Evolutionary conservation across 2,113 vertebrate genomes (phyloP), one percentile per base, ranked within the genome.

Genomic region (Glareola pratincola): DNA sequence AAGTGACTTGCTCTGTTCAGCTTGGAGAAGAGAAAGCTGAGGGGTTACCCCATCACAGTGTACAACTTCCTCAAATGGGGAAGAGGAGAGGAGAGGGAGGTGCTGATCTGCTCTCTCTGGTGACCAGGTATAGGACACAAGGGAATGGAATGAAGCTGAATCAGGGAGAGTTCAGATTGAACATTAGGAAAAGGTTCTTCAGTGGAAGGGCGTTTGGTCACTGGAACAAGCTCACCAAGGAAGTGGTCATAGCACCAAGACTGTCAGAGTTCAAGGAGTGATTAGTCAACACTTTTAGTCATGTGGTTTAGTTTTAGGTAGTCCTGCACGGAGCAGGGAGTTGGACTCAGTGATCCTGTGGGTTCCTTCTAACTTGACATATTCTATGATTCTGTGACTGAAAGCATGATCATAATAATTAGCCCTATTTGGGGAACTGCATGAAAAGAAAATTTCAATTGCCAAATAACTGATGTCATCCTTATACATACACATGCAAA

Each of bases 71-170:
- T 56, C 30, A 39, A n/a, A n/a, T n/a, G n/a, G n/a, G n/a, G n/a
- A n/a, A n/a, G n/a, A n/a, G n/a, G n/a, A n/a, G n/a, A 39, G 39
- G 19, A 37, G 19, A 4, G 5, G 5, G 10, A 83, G 15, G 2
- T 60, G 37, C 14, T 59, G 16, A 43, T 56, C n/a, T 69, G 6
- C 22, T 53, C 18, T 47, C 27, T 62, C 17, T 43, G 26, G 11
- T 41, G 41, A 56, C 41, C 21, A 50, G 21, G 0, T 0, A 32
- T 2, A n/a, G 39, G 24, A 62, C 20, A n/a, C 0, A 1, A 53
- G 30, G 10, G 41, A 47, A 41, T 7, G 16, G 16, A 56, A 63
- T n/a, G 16, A n/a, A 69, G 13, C 9, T 69, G 47, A 2, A 1
- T 29, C 30, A 71, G 36, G 20, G 26, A 37, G 73, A 41, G 6